phyloP scores from a whole-genome alignment of 2,113 vertebrate genomes.

The Chaetodon trifascialis region DNA sequence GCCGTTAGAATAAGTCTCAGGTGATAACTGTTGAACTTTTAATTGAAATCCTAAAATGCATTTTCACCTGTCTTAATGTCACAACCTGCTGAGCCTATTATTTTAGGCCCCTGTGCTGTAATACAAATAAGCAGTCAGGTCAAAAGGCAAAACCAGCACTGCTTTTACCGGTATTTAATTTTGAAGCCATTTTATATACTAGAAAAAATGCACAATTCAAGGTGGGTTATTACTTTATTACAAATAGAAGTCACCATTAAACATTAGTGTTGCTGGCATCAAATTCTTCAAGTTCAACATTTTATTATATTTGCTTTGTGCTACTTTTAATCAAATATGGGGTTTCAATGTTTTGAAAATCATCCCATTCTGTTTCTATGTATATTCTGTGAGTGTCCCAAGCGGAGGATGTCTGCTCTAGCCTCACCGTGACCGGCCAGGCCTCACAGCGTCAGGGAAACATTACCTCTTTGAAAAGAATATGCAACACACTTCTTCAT shows the following conservation, averaged over 20 bases:
- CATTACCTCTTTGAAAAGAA: conserved; percentile 39
- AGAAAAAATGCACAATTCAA: neutral
- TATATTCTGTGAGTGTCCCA: no score
- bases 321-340: no score
- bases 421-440: neutral
- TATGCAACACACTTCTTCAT: conserved; percentile 5
- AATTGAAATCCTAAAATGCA: neutral
- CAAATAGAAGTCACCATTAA: neutral
- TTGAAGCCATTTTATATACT: neutral
- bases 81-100: neutral
- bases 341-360: no score
- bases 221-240: neutral
- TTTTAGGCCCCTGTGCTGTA: no score
- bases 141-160: neutral
- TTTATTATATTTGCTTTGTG: no score
- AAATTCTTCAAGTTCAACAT: no score
- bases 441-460: conserved; percentile 16
- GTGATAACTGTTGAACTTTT: neutral
- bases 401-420: neutral
- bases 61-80: neutral
- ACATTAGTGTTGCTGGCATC: no score
- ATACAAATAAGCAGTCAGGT: neutral
- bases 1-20: neutral
- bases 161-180: neutral
- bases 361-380: no score